These are phyloP conservation scores for Cataglyphis livida DNA, from an alignment of 2,888 invertebrate species.

Conservation along the genomic window DNA sequence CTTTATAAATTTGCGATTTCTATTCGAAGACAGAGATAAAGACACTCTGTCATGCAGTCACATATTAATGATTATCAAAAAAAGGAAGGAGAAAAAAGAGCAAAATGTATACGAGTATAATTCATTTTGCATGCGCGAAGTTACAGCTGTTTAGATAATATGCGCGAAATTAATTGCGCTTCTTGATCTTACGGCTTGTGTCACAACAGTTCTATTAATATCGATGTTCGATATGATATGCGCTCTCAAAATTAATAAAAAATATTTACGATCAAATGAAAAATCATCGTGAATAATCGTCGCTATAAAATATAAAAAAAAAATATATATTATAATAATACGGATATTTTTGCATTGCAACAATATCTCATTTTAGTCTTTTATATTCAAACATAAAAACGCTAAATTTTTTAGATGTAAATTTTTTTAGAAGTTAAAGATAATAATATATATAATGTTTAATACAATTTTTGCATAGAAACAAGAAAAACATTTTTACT, in stretches of 20 bases:
- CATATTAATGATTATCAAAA: constrained; percentile 8
- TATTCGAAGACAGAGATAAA: constrained; percentile 1
- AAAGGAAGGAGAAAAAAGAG: too few relatives aligned
- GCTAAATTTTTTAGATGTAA: neutral
- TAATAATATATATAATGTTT: neutral
- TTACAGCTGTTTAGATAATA: constrained; percentile 45
- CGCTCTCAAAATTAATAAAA: constrained; percentile 11
- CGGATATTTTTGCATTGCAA: neutral
- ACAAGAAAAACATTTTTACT: neutral
- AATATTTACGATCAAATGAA: neutral
- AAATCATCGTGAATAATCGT: neutral
- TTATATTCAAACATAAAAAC: neutral
- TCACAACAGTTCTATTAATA: constrained; percentile 38
- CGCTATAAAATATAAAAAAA: neutral
- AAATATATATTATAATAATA: neutral
- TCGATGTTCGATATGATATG: constrained; percentile 1
- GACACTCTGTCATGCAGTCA: neutral
- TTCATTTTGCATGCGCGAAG: constrained; percentile 37
- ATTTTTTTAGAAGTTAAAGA: neutral
- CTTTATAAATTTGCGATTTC: neutral
- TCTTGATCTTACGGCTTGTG: neutral
- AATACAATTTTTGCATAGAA: neutral
- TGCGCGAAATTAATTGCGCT: constrained; percentile 42
- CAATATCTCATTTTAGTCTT: neutral
- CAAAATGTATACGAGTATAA: constrained; percentile 35